Percentiles rank a stretch among this genome's conserved stretches.
Evolutionary conservation across 2,113 vertebrate species (phyloP).

Genomic region (Herpetotheres cachinnans): DNA sequence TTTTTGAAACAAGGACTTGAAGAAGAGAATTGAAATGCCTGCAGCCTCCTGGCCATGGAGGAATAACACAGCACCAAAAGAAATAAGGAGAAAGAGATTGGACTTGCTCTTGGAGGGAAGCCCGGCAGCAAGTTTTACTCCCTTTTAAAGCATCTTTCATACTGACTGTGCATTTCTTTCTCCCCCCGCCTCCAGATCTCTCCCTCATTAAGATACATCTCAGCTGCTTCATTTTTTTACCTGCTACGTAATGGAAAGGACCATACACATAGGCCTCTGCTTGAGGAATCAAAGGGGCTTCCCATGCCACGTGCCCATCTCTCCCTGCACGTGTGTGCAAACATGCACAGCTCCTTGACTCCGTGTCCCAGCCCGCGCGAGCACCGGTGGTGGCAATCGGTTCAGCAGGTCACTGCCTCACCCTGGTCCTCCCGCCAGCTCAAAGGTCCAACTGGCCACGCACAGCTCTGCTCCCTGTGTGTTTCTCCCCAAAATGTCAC

Average conservation of each 20-base stretch:
- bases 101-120: background rate
- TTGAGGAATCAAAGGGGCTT: background rate
- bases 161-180: background rate
- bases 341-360: too few species aligned
- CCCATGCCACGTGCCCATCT: accelerated
- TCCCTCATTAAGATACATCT: background rate
- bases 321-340: background rate
- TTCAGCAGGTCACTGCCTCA: background rate
- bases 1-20: background rate
- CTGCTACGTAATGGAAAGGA: background rate
- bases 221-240: background rate
- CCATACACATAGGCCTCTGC: background rate
- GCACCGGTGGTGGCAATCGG: accelerated
- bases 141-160: background rate
- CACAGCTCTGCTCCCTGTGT: background rate
- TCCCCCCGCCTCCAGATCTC: background rate
- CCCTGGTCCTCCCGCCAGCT: accelerated
- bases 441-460: background rate
- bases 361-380: accelerated
- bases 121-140: background rate
- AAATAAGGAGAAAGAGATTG: background rate
- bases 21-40: background rate
- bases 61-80: background rate
- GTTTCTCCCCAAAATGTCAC: accelerated
- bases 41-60: background rate